phyloP scores from a whole-genome alignment of 2,113 vertebrate genomes.

The Seriola rivoliana region DNA sequence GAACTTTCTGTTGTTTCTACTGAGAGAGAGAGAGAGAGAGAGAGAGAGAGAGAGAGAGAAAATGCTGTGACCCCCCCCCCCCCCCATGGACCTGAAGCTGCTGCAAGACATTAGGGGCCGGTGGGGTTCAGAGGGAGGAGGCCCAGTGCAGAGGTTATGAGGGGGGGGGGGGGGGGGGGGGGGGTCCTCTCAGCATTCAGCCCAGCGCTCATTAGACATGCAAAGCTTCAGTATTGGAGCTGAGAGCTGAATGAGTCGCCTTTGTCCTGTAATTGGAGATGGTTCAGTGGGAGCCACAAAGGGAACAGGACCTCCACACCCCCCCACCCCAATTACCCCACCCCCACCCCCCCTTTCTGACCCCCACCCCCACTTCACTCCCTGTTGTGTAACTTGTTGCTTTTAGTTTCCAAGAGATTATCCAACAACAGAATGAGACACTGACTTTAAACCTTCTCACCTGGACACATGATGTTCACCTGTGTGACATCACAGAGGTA shows the following conservation, averaged over 20 bases:
- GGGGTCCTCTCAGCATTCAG: constrained; percentile 83
- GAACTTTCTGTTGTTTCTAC: too few relatives aligned
- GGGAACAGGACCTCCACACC: constrained; percentile 70
- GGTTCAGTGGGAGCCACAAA: constrained; percentile 80
- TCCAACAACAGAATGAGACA: neutral
- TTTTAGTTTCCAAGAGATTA: constrained; percentile 51
- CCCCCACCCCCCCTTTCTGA: constrained; percentile 42
- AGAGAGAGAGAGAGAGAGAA: too few relatives aligned
- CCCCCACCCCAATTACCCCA: constrained; percentile 21
- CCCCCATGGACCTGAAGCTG: too few relatives aligned
- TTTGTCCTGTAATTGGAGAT: constrained; percentile 93
- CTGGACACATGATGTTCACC: constrained; percentile 8
- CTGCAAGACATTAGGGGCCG: too few relatives aligned
- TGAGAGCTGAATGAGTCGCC: constrained; percentile 90
- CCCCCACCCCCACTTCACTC: constrained; percentile 30
- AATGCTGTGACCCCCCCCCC: too few relatives aligned
- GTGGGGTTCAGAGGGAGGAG: neutral
- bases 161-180: neutral
- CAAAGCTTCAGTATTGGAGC: constrained; percentile 85
- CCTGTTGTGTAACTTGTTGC: constrained; percentile 69
- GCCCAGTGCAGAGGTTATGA: neutral
- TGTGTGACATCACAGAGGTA: neutral
- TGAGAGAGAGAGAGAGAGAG: too few relatives aligned
- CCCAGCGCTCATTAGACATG: constrained; percentile 85
- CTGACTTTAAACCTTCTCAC: neutral